phyloP scores from a whole-genome alignment of 2,888 invertebrate genomes.

The Arrhopalites spinosus region DNA sequence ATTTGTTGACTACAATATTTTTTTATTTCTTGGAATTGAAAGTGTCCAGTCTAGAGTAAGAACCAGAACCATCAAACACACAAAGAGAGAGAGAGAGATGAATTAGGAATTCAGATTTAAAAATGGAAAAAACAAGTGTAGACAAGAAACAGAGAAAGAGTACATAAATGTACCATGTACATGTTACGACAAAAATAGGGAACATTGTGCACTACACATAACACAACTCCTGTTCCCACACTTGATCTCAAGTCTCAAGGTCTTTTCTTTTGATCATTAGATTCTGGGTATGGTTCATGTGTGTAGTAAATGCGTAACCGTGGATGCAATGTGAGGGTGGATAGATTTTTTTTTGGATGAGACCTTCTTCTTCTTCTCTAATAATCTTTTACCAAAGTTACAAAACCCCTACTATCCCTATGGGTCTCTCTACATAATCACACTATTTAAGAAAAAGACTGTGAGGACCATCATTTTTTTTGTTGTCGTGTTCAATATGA shows the following conservation, averaged over 20 bases:
- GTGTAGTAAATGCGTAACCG: not conserved
- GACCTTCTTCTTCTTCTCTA: not conserved
- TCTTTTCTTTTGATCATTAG: slow-evolving; percentile 36
- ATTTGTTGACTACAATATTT: slow-evolving; percentile 3
- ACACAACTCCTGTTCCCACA: slow-evolving; percentile 43
- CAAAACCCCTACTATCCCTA: not conserved
- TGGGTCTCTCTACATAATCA: not conserved
- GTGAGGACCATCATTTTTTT: not conserved
- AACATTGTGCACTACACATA: too few relatives aligned
- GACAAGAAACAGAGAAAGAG: too few relatives aligned
- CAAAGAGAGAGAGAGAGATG: too few relatives aligned
- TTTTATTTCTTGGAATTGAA: not conserved
- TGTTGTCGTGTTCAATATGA: too few relatives aligned
- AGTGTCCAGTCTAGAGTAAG: not conserved
- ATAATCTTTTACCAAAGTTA: not conserved
- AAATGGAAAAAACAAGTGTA: too few relatives aligned
- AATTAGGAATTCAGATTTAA: too few relatives aligned
- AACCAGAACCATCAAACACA: too few relatives aligned
- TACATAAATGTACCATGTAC: too few relatives aligned
- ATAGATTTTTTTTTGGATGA: too few relatives aligned
- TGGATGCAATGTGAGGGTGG: slow-evolving; percentile 11
- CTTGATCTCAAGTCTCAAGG: slow-evolving; percentile 53
- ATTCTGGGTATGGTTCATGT: slow-evolving; percentile 17
- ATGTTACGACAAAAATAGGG: too few relatives aligned
- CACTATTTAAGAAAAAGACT: not conserved